phyloP scores from a whole-genome alignment of 2,888 invertebrate species.

The Julus scandinavius region DNA sequence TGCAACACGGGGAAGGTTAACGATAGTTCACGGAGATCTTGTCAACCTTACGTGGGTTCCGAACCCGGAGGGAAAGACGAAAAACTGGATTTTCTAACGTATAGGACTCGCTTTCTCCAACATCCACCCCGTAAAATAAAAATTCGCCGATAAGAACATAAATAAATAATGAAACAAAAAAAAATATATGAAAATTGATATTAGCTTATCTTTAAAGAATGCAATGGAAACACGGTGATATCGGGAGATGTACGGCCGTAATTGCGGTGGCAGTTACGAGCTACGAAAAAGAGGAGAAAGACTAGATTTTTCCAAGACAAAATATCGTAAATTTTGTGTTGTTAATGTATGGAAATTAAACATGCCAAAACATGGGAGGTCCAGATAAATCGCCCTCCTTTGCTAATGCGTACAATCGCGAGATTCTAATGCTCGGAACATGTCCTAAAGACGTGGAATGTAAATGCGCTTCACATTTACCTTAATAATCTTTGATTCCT shows the following conservation, averaged over 20 bases:
- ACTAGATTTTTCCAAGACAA: background rate
- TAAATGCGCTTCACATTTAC: background rate
- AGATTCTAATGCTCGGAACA: background rate
- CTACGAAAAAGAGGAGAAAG: background rate
- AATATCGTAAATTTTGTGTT: background rate
- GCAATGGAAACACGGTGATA: slow-evolving; percentile 5
- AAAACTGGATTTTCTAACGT: background rate
- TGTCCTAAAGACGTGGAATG: background rate
- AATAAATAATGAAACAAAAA: background rate
- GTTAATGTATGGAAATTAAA: slow-evolving; percentile 20
- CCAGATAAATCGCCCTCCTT: background rate
- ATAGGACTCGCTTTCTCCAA: background rate
- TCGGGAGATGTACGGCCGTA: slow-evolving; percentile 4
- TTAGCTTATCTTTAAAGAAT: background rate
- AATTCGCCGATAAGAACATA: background rate
- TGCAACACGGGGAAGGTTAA: background rate
- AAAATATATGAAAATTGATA: background rate
- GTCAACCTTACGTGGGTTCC: background rate
- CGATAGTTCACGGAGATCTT: background rate
- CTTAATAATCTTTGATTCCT: no score
- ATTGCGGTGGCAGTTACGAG: slow-evolving; percentile 32
- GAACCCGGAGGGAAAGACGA: background rate
- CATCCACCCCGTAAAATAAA: background rate
- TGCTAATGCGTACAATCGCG: background rate
- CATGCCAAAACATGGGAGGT: slow-evolving; percentile 39